phyloP scores from a whole-genome alignment of 2,797 vertebrate genomes.

The Parotocinclus haroldoi region DNA sequence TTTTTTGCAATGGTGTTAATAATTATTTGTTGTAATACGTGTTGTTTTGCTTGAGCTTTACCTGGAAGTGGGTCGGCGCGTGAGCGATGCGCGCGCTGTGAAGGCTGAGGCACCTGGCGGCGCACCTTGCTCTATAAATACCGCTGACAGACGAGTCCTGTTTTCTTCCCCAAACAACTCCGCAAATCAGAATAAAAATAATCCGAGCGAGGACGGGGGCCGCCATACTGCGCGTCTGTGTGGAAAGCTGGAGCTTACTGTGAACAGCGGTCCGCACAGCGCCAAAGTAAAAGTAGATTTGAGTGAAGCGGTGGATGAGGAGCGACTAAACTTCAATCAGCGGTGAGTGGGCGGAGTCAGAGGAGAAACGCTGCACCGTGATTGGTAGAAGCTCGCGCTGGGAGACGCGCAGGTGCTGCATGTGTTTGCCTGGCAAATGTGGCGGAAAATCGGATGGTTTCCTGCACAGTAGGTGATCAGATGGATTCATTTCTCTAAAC shows the following conservation, averaged over 20 bases:
- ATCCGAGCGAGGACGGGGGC: slow-evolving; percentile 68
- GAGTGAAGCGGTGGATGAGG: slow-evolving; percentile 38
- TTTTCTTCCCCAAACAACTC: slow-evolving; percentile 57
- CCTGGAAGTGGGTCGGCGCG: slow-evolving; percentile 77
- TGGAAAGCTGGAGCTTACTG: background rate
- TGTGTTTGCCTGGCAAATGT: slow-evolving; percentile 6
- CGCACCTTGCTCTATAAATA: slow-evolving; percentile 77
- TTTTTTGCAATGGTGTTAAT: too few relatives aligned
- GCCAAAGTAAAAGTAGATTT: slow-evolving; percentile 33
- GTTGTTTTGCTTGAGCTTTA: slow-evolving; percentile 57
- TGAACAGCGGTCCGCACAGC: slow-evolving; percentile 1
- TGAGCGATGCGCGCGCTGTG: slow-evolving; percentile 81
- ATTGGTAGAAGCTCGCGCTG: slow-evolving; percentile 63
- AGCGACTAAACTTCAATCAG: slow-evolving; percentile 55
- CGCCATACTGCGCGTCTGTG: slow-evolving; percentile 21
- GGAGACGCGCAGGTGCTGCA: slow-evolving; percentile 39
- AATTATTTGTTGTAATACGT: too few relatives aligned
- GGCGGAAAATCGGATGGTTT: background rate
- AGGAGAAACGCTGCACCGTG: slow-evolving; percentile 47
- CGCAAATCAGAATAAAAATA: slow-evolving; percentile 62
- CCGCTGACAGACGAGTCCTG: slow-evolving; percentile 67
- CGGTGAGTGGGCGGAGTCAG: slow-evolving; percentile 57
- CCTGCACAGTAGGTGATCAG: background rate
- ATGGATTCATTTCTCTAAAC: too few relatives aligned
- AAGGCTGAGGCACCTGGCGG: slow-evolving; percentile 84